Base-by-base conservation (phyloP, 2,797 vertebrate genomes). In the Novumbra hubbsi region DNA sequence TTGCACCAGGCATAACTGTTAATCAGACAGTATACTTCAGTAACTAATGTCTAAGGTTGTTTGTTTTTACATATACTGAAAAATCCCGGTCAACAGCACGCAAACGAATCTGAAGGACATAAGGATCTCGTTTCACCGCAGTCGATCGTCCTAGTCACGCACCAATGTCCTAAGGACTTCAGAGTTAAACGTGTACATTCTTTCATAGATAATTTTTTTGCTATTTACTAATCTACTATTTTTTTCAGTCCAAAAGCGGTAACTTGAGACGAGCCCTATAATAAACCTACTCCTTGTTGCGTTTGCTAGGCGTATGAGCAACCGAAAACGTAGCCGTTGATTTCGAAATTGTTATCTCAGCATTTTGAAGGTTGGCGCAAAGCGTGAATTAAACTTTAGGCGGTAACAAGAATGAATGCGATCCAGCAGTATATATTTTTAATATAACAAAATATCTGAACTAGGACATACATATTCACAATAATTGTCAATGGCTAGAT, bases 31-130 rank as follows among this genome's bases (percentile, higher is more conserved):
- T 32, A 67, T 2, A 41, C 9, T 67, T 41, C 7, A 17, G 27
- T 6, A 19, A 32, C 19, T 52, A 55, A 57, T 71, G 41, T 71
- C 41, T 21, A 41, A 34, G n/a, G 52, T 6, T 12, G 50, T 60
- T 45, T 60, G 32, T 71, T 71, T 3, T 60, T 14, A 15, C 70
- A 41, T 24, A 14, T 2, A 8, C 17, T 21, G n/a, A 57, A 30
- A 55, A 32, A 27, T 70, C 57, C 30, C 19, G 30, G 27, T 62
- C 57, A 32, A 32, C n/a, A 7, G 62, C 45, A 24, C 32, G n/a
- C 27, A 1, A 34, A 24, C 41, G 55, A 70, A 28, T 70, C 28
- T 75, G 55, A 71, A 75, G 74, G 74, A 65, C 73, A 32, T 45
- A 49, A 19, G 74, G 19, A 63, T 75, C 68, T 64, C 3, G 68